Evolutionary conservation across 2,888 invertebrate species (phyloP).

Genomic region (Ormyrus rosae): DNA sequence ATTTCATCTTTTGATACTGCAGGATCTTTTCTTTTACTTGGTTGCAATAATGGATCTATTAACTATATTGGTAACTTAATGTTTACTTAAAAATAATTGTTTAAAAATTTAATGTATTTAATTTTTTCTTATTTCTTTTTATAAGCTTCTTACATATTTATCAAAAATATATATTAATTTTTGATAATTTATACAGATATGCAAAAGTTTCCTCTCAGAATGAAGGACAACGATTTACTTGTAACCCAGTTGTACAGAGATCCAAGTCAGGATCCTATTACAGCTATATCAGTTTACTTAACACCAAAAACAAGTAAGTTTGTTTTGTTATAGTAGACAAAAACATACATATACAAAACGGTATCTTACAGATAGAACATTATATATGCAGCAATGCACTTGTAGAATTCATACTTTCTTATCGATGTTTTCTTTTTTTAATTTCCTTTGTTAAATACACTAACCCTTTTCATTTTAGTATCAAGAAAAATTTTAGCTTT

Average conservation of each 20-base stretch:
- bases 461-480: constrained; percentile 35
- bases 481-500: constrained; percentile 25
- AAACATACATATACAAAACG: constrained; percentile 32
- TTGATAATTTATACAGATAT: constrained; percentile 83
- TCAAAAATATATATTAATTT: constrained; percentile 1
- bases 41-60: constrained; percentile 97
- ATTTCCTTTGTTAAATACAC: constrained; percentile 10
- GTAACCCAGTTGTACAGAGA: constrained; percentile 98
- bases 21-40: constrained; percentile 94
- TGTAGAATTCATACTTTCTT: constrained; percentile 20
- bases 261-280: constrained; percentile 95
- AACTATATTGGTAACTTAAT: constrained; percentile 93
- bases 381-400: constrained; percentile 27
- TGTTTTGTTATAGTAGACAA: neutral
- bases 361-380: constrained; percentile 31
- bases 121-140: constrained; percentile 2
- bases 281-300: constrained; percentile 97
- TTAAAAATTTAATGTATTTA: constrained; percentile 5
- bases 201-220: constrained; percentile 98
- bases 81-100: constrained; percentile 18
- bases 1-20: constrained; percentile 98
- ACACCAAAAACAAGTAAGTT: constrained; percentile 98
- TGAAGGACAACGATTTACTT: constrained; percentile 99
- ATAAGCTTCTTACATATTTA: neutral
- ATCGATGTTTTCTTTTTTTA: constrained; percentile 23